phyloP scores from a whole-genome alignment of 2,888 invertebrate species.

The Drosophila eohydei region DNA sequence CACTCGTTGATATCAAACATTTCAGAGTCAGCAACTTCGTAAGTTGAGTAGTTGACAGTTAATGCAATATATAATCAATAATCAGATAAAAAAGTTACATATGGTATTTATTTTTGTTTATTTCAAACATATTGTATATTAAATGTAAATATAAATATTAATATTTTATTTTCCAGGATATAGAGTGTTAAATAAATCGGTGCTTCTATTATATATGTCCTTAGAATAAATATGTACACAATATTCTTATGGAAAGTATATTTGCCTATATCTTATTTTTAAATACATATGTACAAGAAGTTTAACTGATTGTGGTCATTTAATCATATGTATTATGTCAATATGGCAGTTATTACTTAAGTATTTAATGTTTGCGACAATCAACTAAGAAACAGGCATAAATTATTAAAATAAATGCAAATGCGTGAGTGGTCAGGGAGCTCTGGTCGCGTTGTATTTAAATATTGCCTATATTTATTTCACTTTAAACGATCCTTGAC shows the following conservation, averaged over 20 bases:
- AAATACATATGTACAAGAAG: conserved; percentile 28
- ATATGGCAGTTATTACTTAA: conserved; percentile 42
- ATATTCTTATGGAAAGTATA: conserved; percentile 20
- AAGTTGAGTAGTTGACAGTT: too few relatives aligned
- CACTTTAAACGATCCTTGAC: not conserved
- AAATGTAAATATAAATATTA: conserved; percentile 17
- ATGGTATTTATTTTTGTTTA: conserved; percentile 24
- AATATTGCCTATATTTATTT: not conserved
- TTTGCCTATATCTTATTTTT: conserved; percentile 19
- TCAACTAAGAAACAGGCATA: not conserved
- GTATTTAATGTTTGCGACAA: conserved; percentile 7
- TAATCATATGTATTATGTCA: conserved; percentile 19
- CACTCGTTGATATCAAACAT: not conserved
- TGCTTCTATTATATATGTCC: conserved; percentile 7
- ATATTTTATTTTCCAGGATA: conserved; percentile 11
- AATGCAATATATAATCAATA: conserved; percentile 22
- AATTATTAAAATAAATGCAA: not conserved
- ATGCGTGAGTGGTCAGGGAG: not conserved
- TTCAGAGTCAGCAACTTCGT: not conserved
- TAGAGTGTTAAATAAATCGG: conserved; percentile 32
- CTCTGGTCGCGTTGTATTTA: not conserved
- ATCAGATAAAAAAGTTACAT: conserved; percentile 33
- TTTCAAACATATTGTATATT: conserved; percentile 10
- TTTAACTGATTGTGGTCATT: conserved; percentile 28
- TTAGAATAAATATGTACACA: conserved; percentile 26